Percentiles rank a stretch among this genome's conserved stretches.
Conservation (phyloP, 2,113 vertebrate species). For the Gavia stellata region DNA sequence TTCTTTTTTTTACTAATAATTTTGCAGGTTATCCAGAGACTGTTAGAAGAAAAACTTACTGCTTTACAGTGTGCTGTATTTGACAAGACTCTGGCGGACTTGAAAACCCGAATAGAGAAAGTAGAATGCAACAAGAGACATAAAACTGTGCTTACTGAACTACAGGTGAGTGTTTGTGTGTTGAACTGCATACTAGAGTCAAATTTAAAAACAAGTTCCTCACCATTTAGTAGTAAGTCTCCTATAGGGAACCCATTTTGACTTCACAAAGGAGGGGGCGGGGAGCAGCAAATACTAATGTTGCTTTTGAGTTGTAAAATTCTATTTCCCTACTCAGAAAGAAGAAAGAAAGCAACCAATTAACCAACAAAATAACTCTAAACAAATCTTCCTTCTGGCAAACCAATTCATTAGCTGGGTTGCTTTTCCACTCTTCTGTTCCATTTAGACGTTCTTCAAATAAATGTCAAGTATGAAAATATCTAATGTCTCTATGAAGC, state of each 20-base stretch:
- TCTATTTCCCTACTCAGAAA: not conserved
- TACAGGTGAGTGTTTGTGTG: constrained; percentile 79
- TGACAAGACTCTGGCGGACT: constrained; percentile 85
- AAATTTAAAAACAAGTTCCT: not conserved
- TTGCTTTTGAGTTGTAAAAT: not conserved
- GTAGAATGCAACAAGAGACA: constrained; percentile 90
- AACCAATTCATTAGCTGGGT: not conserved
- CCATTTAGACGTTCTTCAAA: not conserved
- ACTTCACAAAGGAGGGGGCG: not conserved
- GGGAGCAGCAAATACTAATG: not conserved
- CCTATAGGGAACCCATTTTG: not conserved
- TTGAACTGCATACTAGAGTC: not conserved
- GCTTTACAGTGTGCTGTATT: constrained; percentile 84
- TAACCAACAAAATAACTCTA: not conserved
- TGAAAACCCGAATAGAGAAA: constrained; percentile 90
- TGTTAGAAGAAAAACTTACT: constrained; percentile 86
- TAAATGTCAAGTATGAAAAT: not conserved
- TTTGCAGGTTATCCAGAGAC: constrained; percentile 85
- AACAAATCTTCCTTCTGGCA: not conserved
- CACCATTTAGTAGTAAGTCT: not conserved
- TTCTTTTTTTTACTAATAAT: not conserved
- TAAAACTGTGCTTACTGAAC: constrained; percentile 83
- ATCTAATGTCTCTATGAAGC: not conserved
- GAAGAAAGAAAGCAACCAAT: not conserved
- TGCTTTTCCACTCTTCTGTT: not conserved